Evolutionary conservation across 2,888 invertebrate species (phyloP), one percentile per base, ranked within the genome.

Genomic region (Drosophila phalerata): DNA sequence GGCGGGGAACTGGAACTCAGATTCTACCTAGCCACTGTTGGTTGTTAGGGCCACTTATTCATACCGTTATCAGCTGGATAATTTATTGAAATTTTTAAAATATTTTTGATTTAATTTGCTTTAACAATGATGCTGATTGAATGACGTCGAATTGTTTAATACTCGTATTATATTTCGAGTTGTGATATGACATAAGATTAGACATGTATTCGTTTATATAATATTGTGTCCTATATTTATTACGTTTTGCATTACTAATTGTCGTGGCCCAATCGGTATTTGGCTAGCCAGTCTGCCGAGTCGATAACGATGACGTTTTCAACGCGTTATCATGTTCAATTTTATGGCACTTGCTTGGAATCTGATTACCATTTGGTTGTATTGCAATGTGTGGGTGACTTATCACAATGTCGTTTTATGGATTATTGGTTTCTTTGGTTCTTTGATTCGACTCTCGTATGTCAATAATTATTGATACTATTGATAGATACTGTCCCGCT

Each of bases 251-350:
- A 73, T 73, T 56, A 61, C 28, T 64, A 68, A 57, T 66, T 38
- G 58, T 38, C 58, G 47, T 52, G 37, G 22, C 45, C 38, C 57
- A 69, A 55, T 66, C 55, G 37, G 38, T 25, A 13, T 52, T 49
- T 17, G 30, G 25, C 62, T 42, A 57, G 56, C 48, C 52, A 30
- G 56, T 45, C 53, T 57, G 69, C 15, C 57, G 43, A 25, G 55
- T 38, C 45, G 64, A 65, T 62, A 69, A 49, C 32, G 34, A 47
- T 78, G 76, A 76, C 76, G 76, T 76, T 51, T 51, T 37, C 34
- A 53, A 28, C 19, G 15, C 11, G 38, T 28, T 72, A 77, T 75
- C 73, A n/a, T 37, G 40, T 30, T 32, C 15, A n/a, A 15, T 52
- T 60, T 52, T 53, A 57, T 61, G 56, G 22, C 63, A 45, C 61